Evolutionary conservation across 1,140 invertebrate genomes (phyloP).

Genomic region (Drosophila willistoni): DNA sequence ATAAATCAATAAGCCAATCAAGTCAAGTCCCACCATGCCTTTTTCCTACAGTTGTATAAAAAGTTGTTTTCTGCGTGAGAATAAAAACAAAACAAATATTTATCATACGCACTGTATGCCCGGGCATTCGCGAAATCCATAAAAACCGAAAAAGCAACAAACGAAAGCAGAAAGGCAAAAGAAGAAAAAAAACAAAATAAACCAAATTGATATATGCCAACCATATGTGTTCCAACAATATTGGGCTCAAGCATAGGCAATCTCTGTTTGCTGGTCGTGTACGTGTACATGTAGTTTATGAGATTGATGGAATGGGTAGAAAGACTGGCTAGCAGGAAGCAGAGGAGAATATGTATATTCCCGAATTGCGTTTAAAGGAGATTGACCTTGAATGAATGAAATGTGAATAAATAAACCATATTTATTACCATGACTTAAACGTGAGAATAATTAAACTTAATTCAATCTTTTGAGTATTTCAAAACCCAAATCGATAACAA

Average conservation of each 20-base stretch:
- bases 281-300: conserved; percentile 10
- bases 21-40: conserved; percentile 35
- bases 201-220: conserved; percentile 44
- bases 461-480: conserved; percentile 4
- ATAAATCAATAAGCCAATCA: conserved; percentile 67
- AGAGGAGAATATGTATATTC: neutral
- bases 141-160: conserved; percentile 7
- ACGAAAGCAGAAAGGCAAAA: neutral
- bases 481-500: neutral
- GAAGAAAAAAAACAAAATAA: neutral
- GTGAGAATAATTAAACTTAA: conserved; percentile 5
- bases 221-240: conserved; percentile 11
- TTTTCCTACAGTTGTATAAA: neutral
- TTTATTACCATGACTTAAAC: conserved; percentile 4
- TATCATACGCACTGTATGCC: conserved; percentile 36
- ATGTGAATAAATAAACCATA: conserved; percentile 6
- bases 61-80: conserved; percentile 20
- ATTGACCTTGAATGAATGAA: conserved; percentile 5
- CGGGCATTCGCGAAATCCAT: conserved; percentile 24
- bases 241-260: conserved; percentile 1
- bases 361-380: neutral
- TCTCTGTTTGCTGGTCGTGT: conserved; percentile 10
- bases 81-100: conserved; percentile 55
- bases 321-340: too few species aligned
- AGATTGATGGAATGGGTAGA: neutral